Evolutionary conservation across 1,140 invertebrate genomes (phyloP), one percentile per base, ranked within the genome.

Genomic region (Zaprionus gabonicus): DNA sequence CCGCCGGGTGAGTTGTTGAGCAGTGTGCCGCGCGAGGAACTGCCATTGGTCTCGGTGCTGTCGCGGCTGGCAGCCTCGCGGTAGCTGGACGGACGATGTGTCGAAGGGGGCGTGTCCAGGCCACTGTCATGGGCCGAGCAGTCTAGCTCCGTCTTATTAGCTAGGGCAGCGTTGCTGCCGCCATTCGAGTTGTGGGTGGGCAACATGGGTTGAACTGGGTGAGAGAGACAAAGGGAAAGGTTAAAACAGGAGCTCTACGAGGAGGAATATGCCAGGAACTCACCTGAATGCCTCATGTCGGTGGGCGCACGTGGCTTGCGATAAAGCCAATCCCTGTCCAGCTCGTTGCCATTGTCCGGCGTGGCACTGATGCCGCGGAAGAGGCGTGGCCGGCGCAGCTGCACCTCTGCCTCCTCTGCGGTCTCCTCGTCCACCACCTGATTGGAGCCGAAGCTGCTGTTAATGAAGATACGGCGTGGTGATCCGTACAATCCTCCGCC

Each of bases 61-160:
- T 92, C 92, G 1, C 92, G 70, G 34, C 80, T 91, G 15, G 73
- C 68, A 10, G 76, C 83, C 72, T 93, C 92, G 25, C 92, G 83
- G 64, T 93, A 93, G 70, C 92, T 93, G 27, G 83, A 92, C 2
- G 92, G 91, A 46, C 92, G 92, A 44, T 93, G 92, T 2, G 91
- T 92, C 1, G 91, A 93, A 0, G 92, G 92, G 10, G 92, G 92
- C 13, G 92, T 93, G 27, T 93, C 92, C 53, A 93, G 66, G 44
- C 92, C 92, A 56, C 92, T 93, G 60, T 93, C 92, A 81, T 92
- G 87, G n/a, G 92, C 92, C 46, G 92, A 91, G 36, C 82, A 88
- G 60, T 93, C 90, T 59, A 93, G 71, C 46, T 93, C 92, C 34
- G 81, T 57, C 28, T 71, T 78, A 38, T 76, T 91, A 63, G 81